Percentiles rank a stretch among this genome's conserved stretches.
Conservation (phyloP, 2,888 invertebrate genomes). For the Caenorhabditis wallacei region DNA sequence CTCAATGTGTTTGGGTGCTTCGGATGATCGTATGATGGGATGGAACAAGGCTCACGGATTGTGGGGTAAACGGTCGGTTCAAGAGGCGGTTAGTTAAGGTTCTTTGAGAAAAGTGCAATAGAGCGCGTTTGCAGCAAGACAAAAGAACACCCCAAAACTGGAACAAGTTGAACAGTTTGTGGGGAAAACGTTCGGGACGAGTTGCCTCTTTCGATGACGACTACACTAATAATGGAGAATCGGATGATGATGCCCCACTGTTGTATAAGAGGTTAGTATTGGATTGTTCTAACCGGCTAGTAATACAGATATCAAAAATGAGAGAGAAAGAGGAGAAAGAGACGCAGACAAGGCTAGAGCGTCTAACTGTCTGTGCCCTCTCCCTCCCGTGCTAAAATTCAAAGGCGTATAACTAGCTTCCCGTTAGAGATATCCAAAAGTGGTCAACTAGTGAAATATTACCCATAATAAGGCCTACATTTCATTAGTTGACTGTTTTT, state of each 20-base stretch:
- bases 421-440: no score
- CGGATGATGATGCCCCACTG: slow-evolving; percentile 34
- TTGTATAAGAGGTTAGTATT: slow-evolving; percentile 29
- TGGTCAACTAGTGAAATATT: no score
- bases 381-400: no score
- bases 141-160: slow-evolving; percentile 70
- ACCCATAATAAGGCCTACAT: no score
- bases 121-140: slow-evolving; percentile 48
- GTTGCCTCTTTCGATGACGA: slow-evolving; percentile 27
- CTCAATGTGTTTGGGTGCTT: slow-evolving; percentile 17
- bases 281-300: background rate
- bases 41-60: slow-evolving; percentile 74
- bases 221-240: slow-evolving; percentile 7
- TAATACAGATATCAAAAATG: no score
- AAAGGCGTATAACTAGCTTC: no score
- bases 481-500: no score
- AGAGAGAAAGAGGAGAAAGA: no score
- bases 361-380: no score
- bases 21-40: slow-evolving; percentile 66
- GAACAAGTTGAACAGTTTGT: slow-evolving; percentile 72
- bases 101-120: background rate
- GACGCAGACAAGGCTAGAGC: no score
- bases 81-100: slow-evolving; percentile 15
- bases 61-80: slow-evolving; percentile 72
- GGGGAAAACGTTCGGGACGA: slow-evolving; percentile 68